Conservation (phyloP, 2,797 vertebrate species). For the Heteromormyrus szaboi region DNA sequence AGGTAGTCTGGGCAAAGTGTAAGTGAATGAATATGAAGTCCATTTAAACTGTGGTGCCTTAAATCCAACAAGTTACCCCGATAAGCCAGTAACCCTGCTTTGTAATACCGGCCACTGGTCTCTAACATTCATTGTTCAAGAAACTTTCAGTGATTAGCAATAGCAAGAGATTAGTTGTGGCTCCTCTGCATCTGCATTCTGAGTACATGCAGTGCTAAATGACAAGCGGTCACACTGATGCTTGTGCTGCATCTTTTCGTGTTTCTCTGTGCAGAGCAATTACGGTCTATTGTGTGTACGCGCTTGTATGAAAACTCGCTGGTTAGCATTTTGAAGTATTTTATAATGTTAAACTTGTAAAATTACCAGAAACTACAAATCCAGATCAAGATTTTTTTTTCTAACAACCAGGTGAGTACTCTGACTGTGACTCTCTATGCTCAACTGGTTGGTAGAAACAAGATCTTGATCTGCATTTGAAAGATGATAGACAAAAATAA, state of each 20-base stretch:
- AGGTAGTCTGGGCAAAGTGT: no score
- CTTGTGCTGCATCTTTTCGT: background rate
- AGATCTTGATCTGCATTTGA: background rate
- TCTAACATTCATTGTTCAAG: background rate
- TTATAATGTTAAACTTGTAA: background rate
- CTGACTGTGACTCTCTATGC: background rate
- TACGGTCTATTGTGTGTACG: background rate
- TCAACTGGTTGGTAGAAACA: background rate
- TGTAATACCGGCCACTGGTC: background rate
- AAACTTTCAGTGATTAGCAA: background rate
- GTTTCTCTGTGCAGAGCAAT: background rate
- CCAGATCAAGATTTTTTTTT: background rate
- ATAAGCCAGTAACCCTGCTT: no score
- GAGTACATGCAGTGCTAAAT: background rate
- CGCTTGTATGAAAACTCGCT: background rate
- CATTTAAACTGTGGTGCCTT: no score
- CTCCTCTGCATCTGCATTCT: background rate
- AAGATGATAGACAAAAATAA: no score
- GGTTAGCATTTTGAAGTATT: background rate
- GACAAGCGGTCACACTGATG: background rate
- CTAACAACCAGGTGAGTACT: background rate
- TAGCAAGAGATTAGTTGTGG: background rate
- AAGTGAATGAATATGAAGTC: no score
- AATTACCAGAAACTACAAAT: background rate
- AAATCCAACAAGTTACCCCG: no score